Base-by-base conservation (phyloP, 2,888 invertebrate genomes). In the Caenorhabditis uteleia region DNA sequence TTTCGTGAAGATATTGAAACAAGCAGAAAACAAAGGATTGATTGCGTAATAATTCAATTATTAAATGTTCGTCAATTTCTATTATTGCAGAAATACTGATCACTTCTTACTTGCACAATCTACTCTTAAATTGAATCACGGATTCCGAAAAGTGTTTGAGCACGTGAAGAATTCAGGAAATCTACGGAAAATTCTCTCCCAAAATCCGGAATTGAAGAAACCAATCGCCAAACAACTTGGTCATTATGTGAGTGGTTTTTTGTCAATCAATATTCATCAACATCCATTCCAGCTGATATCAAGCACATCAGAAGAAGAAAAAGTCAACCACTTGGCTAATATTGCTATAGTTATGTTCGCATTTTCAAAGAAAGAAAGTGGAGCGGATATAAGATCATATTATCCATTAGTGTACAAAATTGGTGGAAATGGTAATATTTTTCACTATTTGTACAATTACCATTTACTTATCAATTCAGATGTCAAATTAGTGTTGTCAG, bases 321-420 rank as follows among this genome's bases (percentile, higher is more conserved):
- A 65, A 33, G 56, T 53, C 1, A 27, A 25, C 6, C 8, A 51
- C 14, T 20, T 66, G 2, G 46, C 59, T 3, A 33, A 66, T 34
- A 44, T 66, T 23, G 66, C 56, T 8, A 42, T 31, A 0, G 55
- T 66, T 8, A 39, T 66, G 25, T 66, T 66, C 20, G 43, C 59
- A 6, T 55, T 59, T 18, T 50, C 58, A 14, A 31, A 51, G 16
- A 36, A 36, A 26, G 56, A 51, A 29, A 21, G 16, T 5, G 8
- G 16, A 1, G n/a, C 23, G 8, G 51, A 38, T 20, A 18, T 27
- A n/a, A 36, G 29, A 20, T 12, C 20, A 7, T 50, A 25, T 26
- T 55, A 47, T 36, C 21, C 25, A 10, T 60, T 66, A 4, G 38
- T 66, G 23, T 59, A 53, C 23, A 56, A 56, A 39, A 16, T 66